Evolutionary conservation across 2,888 invertebrate genomes (phyloP).

Genomic region (Oegoconia quadripuncta): DNA sequence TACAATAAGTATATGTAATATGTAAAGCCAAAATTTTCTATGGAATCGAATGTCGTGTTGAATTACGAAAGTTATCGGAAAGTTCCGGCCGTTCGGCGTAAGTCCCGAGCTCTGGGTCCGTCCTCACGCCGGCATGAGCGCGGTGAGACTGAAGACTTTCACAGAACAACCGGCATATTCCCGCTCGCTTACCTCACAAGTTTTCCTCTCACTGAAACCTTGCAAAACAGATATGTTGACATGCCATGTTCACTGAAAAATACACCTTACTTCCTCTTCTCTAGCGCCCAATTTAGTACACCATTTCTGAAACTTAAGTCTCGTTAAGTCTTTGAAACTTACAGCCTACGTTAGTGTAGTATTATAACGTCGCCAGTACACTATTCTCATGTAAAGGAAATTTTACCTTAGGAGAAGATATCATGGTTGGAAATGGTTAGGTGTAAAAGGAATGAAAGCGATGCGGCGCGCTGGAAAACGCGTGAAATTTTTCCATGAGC

Average conservation of each 20-base stretch:
- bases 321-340: conserved; percentile 17
- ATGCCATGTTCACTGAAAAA: background rate
- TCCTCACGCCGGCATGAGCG: conserved; percentile 62
- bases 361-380: conserved; percentile 31
- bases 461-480: conserved; percentile 51
- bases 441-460: conserved; percentile 40
- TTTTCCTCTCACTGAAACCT: conserved; percentile 40
- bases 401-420: conserved; percentile 18
- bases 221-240: background rate
- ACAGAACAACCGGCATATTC: conserved; percentile 58
- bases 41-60: conserved; percentile 29
- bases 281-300: background rate
- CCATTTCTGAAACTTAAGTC: conserved; percentile 10
- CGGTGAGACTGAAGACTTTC: conserved; percentile 66
- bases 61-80: conserved; percentile 59
- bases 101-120: conserved; percentile 35
- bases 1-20: conserved; percentile 2
- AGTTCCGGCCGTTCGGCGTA: conserved; percentile 61
- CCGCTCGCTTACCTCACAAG: conserved; percentile 68
- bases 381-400: conserved; percentile 19
- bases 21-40: conserved; percentile 12
- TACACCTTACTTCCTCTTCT: background rate
- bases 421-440: conserved; percentile 31
- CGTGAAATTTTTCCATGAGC: conserved; percentile 63
- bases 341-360: conserved; percentile 24